phyloP scores from a whole-genome alignment of 2,113 vertebrate species.

The Mugil cephalus region DNA sequence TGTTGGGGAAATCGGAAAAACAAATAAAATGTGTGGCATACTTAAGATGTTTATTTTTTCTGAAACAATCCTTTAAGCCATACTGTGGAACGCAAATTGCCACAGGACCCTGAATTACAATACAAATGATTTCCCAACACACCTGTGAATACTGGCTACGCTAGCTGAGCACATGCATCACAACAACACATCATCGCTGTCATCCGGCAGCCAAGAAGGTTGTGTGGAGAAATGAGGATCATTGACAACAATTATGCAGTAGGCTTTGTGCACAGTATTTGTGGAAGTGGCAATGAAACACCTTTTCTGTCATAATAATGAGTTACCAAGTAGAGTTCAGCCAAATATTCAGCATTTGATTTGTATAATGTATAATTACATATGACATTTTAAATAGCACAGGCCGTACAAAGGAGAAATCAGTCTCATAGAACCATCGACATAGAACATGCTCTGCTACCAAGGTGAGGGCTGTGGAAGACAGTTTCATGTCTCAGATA shows the following conservation, averaged over 20 bases:
- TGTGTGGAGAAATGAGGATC: conserved; percentile 65
- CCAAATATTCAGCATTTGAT: conserved; percentile 29
- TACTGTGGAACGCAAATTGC: conserved; percentile 42
- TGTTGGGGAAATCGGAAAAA: conserved; percentile 7
- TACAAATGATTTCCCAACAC: conserved; percentile 64
- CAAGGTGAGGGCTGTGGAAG: no score
- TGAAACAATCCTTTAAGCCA: conserved; percentile 32
- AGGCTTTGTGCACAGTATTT: conserved; percentile 48
- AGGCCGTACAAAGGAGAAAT: neutral
- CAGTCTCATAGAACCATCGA: neutral
- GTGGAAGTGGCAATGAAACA: conserved; percentile 54
- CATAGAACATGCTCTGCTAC: no score
- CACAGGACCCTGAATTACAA: conserved; percentile 45
- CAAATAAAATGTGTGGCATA: conserved; percentile 4
- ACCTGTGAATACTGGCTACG: conserved; percentile 57
- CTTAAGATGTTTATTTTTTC: conserved; percentile 6
- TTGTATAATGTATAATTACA: conserved; percentile 7
- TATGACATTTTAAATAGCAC: conserved; percentile 3
- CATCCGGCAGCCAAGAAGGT: conserved; percentile 45
- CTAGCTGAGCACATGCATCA: conserved; percentile 58
- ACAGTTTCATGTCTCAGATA: no score
- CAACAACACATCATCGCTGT: conserved; percentile 55
- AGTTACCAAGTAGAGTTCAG: conserved; percentile 37
- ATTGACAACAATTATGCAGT: conserved; percentile 62
- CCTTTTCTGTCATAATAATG: conserved; percentile 50